Conservation (phyloP, 1,140 invertebrate species). For the Whitmania pigra region DNA sequence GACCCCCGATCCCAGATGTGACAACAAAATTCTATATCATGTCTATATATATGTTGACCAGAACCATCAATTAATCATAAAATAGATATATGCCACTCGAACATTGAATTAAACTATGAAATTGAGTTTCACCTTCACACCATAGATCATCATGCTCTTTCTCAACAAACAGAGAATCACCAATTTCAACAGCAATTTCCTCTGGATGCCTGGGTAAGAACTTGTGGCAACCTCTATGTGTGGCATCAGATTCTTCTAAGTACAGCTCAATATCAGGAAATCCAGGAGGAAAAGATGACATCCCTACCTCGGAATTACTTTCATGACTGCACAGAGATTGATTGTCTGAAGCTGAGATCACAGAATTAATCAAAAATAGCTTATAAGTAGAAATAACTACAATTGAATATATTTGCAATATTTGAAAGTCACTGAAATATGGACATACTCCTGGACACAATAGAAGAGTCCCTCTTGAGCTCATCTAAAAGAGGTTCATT, state of each 20-base stretch:
- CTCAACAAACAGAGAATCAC: slow-evolving; percentile 89
- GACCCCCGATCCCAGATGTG: too few species aligned
- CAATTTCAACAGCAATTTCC: slow-evolving; percentile 89
- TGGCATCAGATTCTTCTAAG: slow-evolving; percentile 58
- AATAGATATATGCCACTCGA: too few species aligned
- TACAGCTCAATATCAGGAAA: slow-evolving; percentile 10
- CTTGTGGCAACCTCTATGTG: slow-evolving; percentile 83
- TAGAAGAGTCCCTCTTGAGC: neutral
- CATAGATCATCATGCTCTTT: slow-evolving; percentile 91
- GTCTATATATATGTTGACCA: too few species aligned
- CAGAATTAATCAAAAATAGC: neutral
- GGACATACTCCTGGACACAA: neutral
- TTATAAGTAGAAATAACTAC: too few species aligned
- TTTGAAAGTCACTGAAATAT: too few species aligned
- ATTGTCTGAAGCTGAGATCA: neutral
- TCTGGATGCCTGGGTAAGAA: slow-evolving; percentile 86
- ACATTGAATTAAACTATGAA: too few species aligned
- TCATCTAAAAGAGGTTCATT: neutral
- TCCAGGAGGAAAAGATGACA: neutral
- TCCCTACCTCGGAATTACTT: neutral
- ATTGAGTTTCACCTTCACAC: slow-evolving; percentile 62
- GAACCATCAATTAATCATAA: too few species aligned
- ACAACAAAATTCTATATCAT: too few species aligned
- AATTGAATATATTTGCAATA: too few species aligned
- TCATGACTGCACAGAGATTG: slow-evolving; percentile 4